Evolutionary conservation across 1,140 invertebrate species (phyloP), one percentile per base, ranked within the genome.

Genomic region (Drosophila nebulosa): DNA sequence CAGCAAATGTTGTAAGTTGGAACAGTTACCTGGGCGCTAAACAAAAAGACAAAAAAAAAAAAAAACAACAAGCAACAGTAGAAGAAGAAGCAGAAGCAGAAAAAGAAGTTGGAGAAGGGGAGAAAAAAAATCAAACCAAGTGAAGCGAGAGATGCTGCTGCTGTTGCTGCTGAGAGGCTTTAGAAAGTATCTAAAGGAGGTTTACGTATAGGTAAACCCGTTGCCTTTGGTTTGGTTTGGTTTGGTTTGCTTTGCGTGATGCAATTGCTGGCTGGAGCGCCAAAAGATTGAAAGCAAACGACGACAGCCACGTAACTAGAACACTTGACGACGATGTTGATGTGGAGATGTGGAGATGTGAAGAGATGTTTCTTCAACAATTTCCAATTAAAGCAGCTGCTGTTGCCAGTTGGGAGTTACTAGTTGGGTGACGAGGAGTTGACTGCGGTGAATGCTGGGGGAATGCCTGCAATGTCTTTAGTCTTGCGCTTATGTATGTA

Each of bases 211-310:
- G 64, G 79, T 57, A 72, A 86, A 78, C 81, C 81, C 78, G 81
- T 86, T 86, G 78, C 73, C 79, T 63, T 42, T 71, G 53, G 69
- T 76, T 86, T 76, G 83, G n/a, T n/a, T n/a, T n/a, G n/a, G n/a
- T n/a, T n/a, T n/a, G n/a, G n/a, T n/a, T n/a, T 71, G 53, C 73
- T 76, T 86, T 76, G 83, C 83, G 83, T 86, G 83, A 88, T 88
- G 83, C 83, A 88, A 86, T 86, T 85, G 83, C 81, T 68, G 85
- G 83, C 81, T 68, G 85, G 78, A 79, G 75, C 84, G 83, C 83
- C 83, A 86, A 86, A 83, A 86, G 83, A 86, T 86, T 86, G 83
- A 86, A 86, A 76, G 83, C 83, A 88, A 79, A 81, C 83, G 77
- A 81, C 83, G 77, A 86, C 83, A 69, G 79, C 78, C 84, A 88